phyloP scores from a whole-genome alignment of 2,888 invertebrate species.

The Epiblema foenella region DNA sequence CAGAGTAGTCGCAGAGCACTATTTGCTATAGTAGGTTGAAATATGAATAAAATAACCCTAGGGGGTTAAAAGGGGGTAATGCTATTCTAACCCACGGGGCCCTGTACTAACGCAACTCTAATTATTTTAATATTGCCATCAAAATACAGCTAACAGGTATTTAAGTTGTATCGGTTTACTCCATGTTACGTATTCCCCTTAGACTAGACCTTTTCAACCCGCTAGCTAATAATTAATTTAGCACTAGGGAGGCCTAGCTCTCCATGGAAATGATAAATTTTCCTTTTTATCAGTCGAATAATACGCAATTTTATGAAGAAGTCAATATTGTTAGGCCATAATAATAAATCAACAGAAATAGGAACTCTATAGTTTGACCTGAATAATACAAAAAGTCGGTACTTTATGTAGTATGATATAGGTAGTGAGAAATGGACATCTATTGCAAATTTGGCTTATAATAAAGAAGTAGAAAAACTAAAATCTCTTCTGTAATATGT shows the following conservation, averaged over 20 bases:
- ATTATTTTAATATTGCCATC: background rate
- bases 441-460: background rate
- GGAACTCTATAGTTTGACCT: slow-evolving; percentile 20
- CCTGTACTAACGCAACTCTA: background rate
- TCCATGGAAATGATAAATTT: background rate
- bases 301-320: background rate
- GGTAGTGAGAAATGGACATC: slow-evolving; percentile 30
- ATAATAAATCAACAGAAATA: slow-evolving; percentile 11
- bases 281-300: background rate
- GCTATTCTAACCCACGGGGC: no score
- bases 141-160: background rate
- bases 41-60: no score
- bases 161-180: background rate
- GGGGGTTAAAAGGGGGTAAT: no score
- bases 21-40: no score
- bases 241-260: no score
- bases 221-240: no score
- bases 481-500: background rate
- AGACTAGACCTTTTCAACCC: no score
- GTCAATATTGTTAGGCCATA: background rate
- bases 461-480: slow-evolving; percentile 5
- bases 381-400: slow-evolving; percentile 15
- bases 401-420: slow-evolving; percentile 22
- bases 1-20: no score
- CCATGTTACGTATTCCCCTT: background rate